These are phyloP conservation scores for Hyles lineata DNA, from an alignment of 2,888 invertebrate genomes.

Conservation along the genomic window DNA sequence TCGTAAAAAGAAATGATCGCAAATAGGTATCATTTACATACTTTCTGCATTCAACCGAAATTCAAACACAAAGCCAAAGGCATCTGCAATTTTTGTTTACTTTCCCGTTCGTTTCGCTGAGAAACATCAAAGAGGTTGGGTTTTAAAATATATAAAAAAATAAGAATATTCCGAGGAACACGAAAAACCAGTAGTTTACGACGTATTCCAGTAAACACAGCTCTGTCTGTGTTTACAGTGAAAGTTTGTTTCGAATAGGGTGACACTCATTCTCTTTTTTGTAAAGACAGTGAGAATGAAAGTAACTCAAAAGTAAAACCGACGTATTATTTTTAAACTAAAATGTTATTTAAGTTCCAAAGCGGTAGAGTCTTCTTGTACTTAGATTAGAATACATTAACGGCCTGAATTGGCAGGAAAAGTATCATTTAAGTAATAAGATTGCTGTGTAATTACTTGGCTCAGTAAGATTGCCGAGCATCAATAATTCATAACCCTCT, in stretches of 20 bases:
- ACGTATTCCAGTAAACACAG: constrained; percentile 59
- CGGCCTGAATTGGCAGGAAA: too few species aligned
- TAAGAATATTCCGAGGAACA: constrained; percentile 41
- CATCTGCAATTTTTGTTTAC: constrained; percentile 32
- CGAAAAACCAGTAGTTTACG: constrained; percentile 54
- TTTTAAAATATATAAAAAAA: constrained; percentile 35
- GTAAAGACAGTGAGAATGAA: background rate
- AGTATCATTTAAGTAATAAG: too few species aligned
- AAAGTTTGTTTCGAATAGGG: constrained; percentile 51
- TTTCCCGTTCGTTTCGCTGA: constrained; percentile 27
- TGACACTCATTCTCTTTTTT: constrained; percentile 41
- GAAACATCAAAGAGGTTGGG: constrained; percentile 30
- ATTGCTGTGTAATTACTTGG: too few species aligned
- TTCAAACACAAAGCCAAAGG: background rate
- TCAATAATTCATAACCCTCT: too few species aligned
- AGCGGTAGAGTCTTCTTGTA: too few species aligned
- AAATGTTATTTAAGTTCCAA: too few species aligned
- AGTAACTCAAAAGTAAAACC: too few species aligned
- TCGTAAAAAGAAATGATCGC: background rate
- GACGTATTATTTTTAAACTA: too few species aligned
- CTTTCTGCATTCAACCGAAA: constrained; percentile 7
- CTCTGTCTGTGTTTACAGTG: constrained; percentile 60
- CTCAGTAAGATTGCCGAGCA: too few species aligned
- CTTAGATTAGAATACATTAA: too few species aligned
- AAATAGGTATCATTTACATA: background rate